Conservation (phyloP, 2,113 vertebrate species). For the Sprattus sprattus region DNA sequence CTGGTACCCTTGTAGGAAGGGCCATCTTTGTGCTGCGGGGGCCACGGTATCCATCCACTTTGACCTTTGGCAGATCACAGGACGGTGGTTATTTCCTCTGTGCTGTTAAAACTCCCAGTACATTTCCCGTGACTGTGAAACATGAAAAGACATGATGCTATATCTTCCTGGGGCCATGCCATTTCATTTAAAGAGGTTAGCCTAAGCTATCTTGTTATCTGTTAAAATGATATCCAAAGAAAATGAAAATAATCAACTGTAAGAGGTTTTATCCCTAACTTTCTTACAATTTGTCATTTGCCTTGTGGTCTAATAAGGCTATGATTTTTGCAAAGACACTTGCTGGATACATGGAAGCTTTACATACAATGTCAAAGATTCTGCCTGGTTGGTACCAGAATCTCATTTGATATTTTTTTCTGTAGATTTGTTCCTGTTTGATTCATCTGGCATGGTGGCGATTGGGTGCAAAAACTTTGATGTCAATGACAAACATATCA, state of each 20-base stretch:
- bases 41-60: neutral
- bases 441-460: neutral
- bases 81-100: neutral
- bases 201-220: neutral
- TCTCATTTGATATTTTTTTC: neutral
- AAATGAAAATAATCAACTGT: neutral
- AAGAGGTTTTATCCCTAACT: neutral
- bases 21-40: conserved; percentile 6
- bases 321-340: neutral
- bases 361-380: neutral
- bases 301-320: neutral
- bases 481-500: neutral
- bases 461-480: neutral
- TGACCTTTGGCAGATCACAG: conserved; percentile 12
- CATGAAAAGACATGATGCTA: neutral
- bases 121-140: neutral
- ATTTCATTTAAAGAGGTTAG: neutral
- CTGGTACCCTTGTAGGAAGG: neutral
- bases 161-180: neutral
- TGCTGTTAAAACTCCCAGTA: neutral
- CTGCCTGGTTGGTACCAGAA: neutral
- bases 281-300: neutral
- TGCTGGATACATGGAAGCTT: neutral
- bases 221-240: neutral
- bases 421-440: neutral